Evolutionary conservation across 2,797 vertebrate genomes (phyloP), one percentile per base, ranked within the genome.

Genomic region (Phoxinus dragarum): DNA sequence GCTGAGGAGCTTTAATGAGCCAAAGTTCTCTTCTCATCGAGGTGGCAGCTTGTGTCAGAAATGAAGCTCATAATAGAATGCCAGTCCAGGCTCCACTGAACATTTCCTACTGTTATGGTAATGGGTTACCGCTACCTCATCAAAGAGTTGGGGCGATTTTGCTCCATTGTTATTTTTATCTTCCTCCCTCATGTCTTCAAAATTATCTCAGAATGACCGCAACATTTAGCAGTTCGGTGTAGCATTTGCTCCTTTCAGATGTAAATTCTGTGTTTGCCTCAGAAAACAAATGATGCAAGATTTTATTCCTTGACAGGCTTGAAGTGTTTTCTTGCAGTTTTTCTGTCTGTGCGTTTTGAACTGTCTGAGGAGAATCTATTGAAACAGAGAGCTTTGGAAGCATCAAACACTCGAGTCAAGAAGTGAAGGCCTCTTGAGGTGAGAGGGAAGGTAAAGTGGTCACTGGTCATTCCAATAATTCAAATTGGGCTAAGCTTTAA

Each of bases 1-100:
- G 87, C 91, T 90, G 89, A 77, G 59, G 89, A 89, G 90, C 91
- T 94, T 93, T 94, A 94, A 93, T 94, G 94, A 95, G 91, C 86
- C 89, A 69, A 89, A 31, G 44, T 90, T 87, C 92, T 91, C 88
- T 91, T 89, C 91, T 90, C 90, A 86, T 84, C 75, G 87, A 92
- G 91, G 90, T 88, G 90, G 90, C 87, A 90, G 89, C 90, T 47
- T 80, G 90, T 94, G 91, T 94, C 91, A 93, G 91, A 90, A 93
- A 93, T 91, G 88, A 90, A 91, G 87, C 91, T 92, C 90, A 87
- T 92, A 89, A 93, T 94, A 93, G 93, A 92, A 90, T 89, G 90
- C 86, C 89, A 83, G 88, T 80, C 92, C 89, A 88, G 90, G 90
- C 90, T 89, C 88, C 85, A 89, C 89, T 90, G 89, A 90, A 89